phyloP scores from a whole-genome alignment of 2,113 vertebrate genomes.

The Tragelaphus strepsiceros region DNA sequence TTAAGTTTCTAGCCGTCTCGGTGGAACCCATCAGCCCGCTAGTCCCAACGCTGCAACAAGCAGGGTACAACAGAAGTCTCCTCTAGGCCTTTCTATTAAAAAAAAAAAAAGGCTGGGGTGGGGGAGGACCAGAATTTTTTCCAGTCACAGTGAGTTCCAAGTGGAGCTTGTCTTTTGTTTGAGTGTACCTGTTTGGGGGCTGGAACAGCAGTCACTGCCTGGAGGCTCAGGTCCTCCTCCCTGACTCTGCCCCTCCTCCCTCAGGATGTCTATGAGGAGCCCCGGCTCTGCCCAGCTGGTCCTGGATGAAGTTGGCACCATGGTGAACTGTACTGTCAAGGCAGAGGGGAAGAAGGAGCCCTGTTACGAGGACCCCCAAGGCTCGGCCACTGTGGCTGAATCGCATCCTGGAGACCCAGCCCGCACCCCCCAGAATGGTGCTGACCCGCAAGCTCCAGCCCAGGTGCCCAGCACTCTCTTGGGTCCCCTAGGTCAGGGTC shows the following conservation, averaged over 20 bases:
- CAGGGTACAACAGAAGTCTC: neutral
- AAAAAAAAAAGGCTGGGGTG: rapidly evolving
- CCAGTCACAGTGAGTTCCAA: neutral
- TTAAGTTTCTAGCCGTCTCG: neutral
- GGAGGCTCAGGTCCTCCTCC: rapidly evolving
- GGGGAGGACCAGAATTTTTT: neutral
- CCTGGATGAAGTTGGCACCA: slow-evolving; percentile 85
- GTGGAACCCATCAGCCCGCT: no score
- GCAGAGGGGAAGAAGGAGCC: slow-evolving; percentile 85
- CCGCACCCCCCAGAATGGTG: slow-evolving; percentile 59
- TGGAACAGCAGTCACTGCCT: no score
- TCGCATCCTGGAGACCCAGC: slow-evolving; percentile 64
- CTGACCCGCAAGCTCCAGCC: slow-evolving; percentile 50
- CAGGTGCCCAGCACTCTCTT: slow-evolving; percentile 69
- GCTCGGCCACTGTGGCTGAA: slow-evolving; percentile 55
- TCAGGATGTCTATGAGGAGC: slow-evolving; percentile 94
- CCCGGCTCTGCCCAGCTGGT: slow-evolving; percentile 84
- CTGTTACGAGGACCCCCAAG: neutral
- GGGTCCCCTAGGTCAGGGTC: neutral
- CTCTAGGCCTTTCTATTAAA: neutral
- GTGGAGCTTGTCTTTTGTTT: no score
- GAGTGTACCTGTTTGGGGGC: no score
- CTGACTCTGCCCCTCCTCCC: neutral
- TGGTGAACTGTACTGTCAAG: slow-evolving; percentile 90
- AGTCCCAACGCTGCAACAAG: neutral